These are phyloP conservation scores for Hemichromis elongatus DNA, from an alignment of 2,113 vertebrate genomes.

Conservation along the genomic window DNA sequence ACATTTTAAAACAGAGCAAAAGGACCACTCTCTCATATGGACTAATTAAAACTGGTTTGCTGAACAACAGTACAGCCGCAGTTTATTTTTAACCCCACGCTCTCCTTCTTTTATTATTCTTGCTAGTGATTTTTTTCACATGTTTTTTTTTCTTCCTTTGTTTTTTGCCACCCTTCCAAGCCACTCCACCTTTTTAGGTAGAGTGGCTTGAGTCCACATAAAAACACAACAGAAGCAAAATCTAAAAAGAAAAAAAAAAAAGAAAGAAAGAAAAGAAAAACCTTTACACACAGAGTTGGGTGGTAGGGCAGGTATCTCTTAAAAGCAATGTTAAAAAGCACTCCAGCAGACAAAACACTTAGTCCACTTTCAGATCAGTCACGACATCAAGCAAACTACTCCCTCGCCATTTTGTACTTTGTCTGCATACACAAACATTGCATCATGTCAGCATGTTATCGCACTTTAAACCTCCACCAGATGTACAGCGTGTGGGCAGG, in stretches of 20 bases:
- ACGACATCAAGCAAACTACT: slow-evolving; percentile 42
- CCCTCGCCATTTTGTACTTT: neutral
- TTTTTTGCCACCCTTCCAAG: neutral
- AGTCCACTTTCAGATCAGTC: slow-evolving; percentile 39
- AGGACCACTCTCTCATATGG: neutral
- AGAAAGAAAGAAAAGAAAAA: neutral
- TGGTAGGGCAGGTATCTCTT: neutral
- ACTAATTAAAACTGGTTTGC: slow-evolving; percentile 34
- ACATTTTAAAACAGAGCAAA: slow-evolving; percentile 45
- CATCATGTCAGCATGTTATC: neutral
- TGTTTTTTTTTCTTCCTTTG: neutral
- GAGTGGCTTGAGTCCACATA: neutral
- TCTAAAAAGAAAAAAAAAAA: neutral
- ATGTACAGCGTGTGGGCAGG: slow-evolving; percentile 24
- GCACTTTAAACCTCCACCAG: slow-evolving; percentile 6
- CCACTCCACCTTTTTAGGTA: neutral
- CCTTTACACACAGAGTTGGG: neutral
- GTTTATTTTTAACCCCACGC: neutral
- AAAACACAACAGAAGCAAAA: neutral
- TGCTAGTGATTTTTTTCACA: neutral
- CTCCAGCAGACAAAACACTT: slow-evolving; percentile 28
- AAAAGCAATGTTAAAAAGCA: slow-evolving; percentile 37
- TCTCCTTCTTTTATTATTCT: neutral
- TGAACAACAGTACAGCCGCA: neutral
- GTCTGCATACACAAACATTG: neutral